Base-by-base conservation (phyloP, 2,113 vertebrate species). In the Ammodytes marinus region DNA sequence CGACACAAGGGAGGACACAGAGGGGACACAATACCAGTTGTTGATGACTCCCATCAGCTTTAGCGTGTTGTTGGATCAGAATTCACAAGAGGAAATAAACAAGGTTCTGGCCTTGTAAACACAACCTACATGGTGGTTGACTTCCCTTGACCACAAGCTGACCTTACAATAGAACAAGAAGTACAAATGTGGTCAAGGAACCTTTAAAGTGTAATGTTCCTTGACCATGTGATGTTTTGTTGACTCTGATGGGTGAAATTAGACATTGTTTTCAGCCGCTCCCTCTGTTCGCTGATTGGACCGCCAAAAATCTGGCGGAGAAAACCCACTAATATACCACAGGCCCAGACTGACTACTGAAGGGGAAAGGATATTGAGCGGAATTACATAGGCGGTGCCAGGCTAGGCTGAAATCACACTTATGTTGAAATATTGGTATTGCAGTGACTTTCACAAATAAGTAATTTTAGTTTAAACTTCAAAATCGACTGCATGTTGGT, bases 11-110 rank as follows among this genome's bases (percentile, higher is more conserved):
- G 8, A 65, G 82, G 69, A 69, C 69, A 74, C 61, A n/a, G 49
- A 50, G 17, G 11, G 8, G 50, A 69, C 69, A 74, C 35, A 19
- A 19, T 15, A 49, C 15, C 19, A 53, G 68, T 35, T 59, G 59
- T 54, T 54, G 63, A 14, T 54, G 63, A 53, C 60, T 74, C 55
- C 75, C 76, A 74, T 39, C 15, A 52, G 60, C n/a, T 59, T 27
- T 19, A 69, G 74, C 63, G 11, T 63, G 50, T 19, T 64, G 12
- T 69, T 13, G 17, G 15, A 60, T 39, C 79, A 27, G 64, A 74
- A 13, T 6, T 40, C 11, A 12, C n/a, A 47, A 57, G 74, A 63
- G 75, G 79, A 75, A 55, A 37, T 6, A 55, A 43, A 55, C 15
- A 19, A 55, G 49, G 40, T 63, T 74, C n/a, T 10, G 54, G 27